Base-by-base conservation (phyloP, 2,888 invertebrate genomes). In the Eledone cirrhosa region DNA sequence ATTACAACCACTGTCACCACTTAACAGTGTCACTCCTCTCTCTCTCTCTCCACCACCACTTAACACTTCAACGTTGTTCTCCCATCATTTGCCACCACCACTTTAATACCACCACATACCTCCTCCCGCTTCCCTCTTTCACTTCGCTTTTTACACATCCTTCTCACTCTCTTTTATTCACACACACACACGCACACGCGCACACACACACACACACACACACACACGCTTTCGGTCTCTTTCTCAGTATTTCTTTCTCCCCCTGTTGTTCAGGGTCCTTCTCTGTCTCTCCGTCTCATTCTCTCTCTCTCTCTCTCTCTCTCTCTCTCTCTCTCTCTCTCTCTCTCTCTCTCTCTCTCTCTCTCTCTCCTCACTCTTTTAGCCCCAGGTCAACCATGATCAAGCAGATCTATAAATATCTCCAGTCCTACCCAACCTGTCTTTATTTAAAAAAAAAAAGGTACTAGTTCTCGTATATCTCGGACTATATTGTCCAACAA, bases 301-400 rank as follows among this genome's bases (percentile, higher is more conserved):
- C 63, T 63, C 63, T 63, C 63, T 63, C 22, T 63, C 63, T 22
- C 22, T 63, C 63, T 63, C 63, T 22, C 63, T 63, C 63, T 16
- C 22, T 19, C 53, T 53, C 5, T 53, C 2, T n/a, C 2, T 5
- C 5, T 53, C n/a, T 53, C 5, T 53, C n/a, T 53, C 2, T 53
- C 2, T 53, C 19, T n/a, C 53, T 5, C 2, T 53, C 53, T 53
- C 4, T 53, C 4, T 22, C 2, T 5, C 5, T 4, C 53, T 53
- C 1, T 53, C 5, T 53, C 2, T 53, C 53, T 53, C 3, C n/a
- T 53, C 3, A 53, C n/a, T n/a, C n/a, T n/a, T 53, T n/a, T 53
- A 19, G 19, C 53, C n/a, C n/a, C n/a, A n/a, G n/a, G n/a, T n/a
- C n/a, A n/a, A n/a, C n/a, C n/a, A n/a, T n/a, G n/a, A n/a, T n/a